These are phyloP conservation scores for Brotogeris chrysoptera DNA, from an alignment of 2,797 vertebrate species.

Conservation along the genomic window DNA sequence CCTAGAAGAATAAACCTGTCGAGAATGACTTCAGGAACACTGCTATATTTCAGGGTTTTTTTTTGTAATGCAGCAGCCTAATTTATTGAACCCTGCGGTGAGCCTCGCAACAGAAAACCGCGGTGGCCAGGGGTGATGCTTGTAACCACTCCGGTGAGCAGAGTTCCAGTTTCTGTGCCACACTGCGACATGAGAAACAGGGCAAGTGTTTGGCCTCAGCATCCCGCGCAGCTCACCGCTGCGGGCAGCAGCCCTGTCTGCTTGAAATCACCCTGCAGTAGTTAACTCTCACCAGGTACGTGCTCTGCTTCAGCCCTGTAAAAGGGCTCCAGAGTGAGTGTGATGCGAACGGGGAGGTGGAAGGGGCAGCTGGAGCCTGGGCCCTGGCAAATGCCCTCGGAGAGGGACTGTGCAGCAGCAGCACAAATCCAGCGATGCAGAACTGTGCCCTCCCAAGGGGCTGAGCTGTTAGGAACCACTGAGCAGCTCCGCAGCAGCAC, in stretches of 20 bases:
- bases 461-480: not conserved
- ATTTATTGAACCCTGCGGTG: not conserved
- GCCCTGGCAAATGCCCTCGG: not conserved
- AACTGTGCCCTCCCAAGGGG: accelerated
- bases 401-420: not conserved
- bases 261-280: not conserved
- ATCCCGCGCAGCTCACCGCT: not conserved
- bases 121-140: no score
- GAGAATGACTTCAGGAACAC: not conserved
- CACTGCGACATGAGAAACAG: accelerated
- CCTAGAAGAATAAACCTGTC: not conserved
- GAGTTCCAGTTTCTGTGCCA: not conserved
- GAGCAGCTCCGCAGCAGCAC: not conserved
- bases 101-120: not conserved
- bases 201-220: not conserved
- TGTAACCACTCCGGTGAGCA: not conserved
- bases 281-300: not conserved
- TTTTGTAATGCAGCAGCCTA: not conserved
- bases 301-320: not conserved
- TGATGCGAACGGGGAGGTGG: not conserved
- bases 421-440: not conserved
- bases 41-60: not conserved
- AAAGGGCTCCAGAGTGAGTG: not conserved
- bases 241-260: not conserved
- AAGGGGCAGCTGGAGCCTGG: not conserved